Percentiles rank a stretch among this genome's conserved stretches.
phyloP scores from a whole-genome alignment of 2,797 vertebrate species.

The Propithecus deckenii region DNA sequence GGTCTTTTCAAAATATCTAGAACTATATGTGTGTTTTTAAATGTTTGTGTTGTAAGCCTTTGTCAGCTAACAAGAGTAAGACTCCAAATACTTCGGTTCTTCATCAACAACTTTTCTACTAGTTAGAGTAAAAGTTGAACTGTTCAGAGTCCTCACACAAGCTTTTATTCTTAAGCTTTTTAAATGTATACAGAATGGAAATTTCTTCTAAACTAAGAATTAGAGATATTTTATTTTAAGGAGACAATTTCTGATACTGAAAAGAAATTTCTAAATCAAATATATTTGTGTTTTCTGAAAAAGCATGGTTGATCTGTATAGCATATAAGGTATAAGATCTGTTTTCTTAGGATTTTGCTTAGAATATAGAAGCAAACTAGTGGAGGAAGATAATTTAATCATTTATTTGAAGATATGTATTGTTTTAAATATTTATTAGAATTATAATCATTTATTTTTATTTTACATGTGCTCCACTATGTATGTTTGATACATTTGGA shows the following conservation, averaged over 20 bases:
- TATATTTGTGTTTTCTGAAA: neutral
- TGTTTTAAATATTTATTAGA: constrained; percentile 39
- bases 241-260: neutral
- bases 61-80: neutral
- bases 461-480: neutral
- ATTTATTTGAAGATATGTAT: neutral
- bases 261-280: neutral
- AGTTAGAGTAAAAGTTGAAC: constrained; percentile 59
- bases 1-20: neutral
- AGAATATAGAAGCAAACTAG: neutral
- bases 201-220: constrained; percentile 3
- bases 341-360: neutral
- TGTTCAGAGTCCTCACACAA: constrained; percentile 27
- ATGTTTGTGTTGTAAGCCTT: neutral
- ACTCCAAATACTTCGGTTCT: constrained; percentile 60
- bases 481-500: constrained; percentile 38
- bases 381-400: neutral
- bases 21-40: neutral
- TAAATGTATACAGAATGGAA: neutral
- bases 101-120: constrained; percentile 40
- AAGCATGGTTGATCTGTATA: neutral
- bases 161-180: neutral
- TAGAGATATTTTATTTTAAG: neutral
- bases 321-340: neutral
- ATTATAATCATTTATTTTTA: constrained; percentile 5